Evolutionary conservation across 1,140 invertebrate species (phyloP).

Genomic region (Ridgeia piscesae): DNA sequence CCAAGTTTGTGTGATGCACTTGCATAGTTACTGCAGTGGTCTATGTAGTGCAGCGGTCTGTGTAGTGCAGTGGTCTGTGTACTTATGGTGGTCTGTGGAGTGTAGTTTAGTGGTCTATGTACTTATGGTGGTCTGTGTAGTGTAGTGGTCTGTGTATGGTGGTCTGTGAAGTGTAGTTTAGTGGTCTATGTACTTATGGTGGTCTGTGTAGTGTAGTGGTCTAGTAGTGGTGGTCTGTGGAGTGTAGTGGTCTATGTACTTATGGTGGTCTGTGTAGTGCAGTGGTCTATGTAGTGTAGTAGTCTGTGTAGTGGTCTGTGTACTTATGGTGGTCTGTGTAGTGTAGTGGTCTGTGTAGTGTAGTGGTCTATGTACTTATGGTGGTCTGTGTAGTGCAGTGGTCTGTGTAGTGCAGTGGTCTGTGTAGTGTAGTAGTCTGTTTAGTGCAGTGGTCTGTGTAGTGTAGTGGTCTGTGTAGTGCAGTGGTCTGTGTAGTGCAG

Average conservation of each 20-base stretch:
- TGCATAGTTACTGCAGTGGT: background rate
- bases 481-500: background rate
- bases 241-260: too few relatives aligned
- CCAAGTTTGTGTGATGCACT: background rate
- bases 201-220: too few relatives aligned
- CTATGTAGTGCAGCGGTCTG: background rate
- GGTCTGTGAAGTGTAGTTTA: too few relatives aligned
- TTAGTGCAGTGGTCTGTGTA: background rate
- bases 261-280: too few relatives aligned
- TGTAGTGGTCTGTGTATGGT: too few relatives aligned
- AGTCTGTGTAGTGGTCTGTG: too few relatives aligned
- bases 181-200: too few relatives aligned
- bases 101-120: too few relatives aligned
- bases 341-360: background rate
- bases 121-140: too few relatives aligned
- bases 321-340: background rate
- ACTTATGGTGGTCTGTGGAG: background rate
- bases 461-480: background rate
- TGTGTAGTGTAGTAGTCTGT: background rate
- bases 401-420: background rate
- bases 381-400: background rate
- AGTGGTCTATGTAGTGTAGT: too few relatives aligned
- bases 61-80: background rate
- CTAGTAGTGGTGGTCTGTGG: too few relatives aligned
- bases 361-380: background rate